Percentiles rank a stretch among this genome's conserved stretches.
These are phyloP conservation scores for Oppia nitens DNA, from an alignment of 1,140 invertebrate genomes.

Conservation along the genomic window DNA sequence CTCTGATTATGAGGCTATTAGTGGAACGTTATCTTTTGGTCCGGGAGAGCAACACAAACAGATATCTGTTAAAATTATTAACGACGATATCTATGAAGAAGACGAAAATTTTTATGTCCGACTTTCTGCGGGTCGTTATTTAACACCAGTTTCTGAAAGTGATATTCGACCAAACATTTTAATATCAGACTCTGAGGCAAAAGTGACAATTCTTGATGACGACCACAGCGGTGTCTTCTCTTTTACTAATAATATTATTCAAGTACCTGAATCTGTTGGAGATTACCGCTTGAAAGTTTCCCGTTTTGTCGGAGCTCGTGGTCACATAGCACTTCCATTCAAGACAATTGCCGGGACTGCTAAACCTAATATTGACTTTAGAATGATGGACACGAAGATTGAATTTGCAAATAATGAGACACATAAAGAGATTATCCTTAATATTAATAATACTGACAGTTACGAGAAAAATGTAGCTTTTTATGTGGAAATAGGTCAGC, in stretches of 20 bases:
- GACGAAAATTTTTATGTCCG: conserved; percentile 87
- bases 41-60: conserved; percentile 67
- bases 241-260: conserved; percentile 63
- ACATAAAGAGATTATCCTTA: conserved; percentile 69
- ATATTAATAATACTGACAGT: conserved; percentile 87
- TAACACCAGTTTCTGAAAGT: conserved; percentile 12
- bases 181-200: conserved; percentile 60
- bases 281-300: conserved; percentile 63
- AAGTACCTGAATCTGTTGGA: conserved; percentile 79
- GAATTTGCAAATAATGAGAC: conserved; percentile 96
- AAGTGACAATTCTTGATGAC: conserved; percentile 95
- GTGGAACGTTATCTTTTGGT: conserved; percentile 67
- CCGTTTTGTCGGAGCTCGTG: conserved; percentile 76
- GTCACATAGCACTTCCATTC: conserved; percentile 71
- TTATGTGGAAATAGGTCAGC: conserved; percentile 74
- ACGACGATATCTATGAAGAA: conserved; percentile 97
- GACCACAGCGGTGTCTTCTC: conserved; percentile 95
- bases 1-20: conserved; percentile 72
- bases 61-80: conserved; percentile 45
- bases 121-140: conserved; percentile 26
- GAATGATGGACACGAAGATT: conserved; percentile 56
- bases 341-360: conserved; percentile 83
- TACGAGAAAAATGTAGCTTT: conserved; percentile 94
- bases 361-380: conserved; percentile 71
- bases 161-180: neutral